Evolutionary conservation across 2,113 vertebrate genomes (phyloP).

Genomic region (Seriola rivoliana): DNA sequence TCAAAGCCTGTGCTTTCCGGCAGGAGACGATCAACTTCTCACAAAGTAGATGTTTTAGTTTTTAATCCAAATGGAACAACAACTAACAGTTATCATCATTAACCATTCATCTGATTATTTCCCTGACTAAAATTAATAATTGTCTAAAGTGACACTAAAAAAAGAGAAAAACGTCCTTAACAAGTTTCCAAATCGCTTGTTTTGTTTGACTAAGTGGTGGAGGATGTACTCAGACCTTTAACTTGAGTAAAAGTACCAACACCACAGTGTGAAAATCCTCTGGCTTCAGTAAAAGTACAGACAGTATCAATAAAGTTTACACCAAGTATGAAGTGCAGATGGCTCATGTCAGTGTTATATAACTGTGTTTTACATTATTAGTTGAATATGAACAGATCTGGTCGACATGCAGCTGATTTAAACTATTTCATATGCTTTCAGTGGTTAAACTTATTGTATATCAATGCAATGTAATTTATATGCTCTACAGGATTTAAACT

Average conservation of each 20-base stretch:
- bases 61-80: background rate
- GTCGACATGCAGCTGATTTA: too few species aligned
- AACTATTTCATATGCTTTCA: too few species aligned
- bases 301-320: background rate
- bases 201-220: too few species aligned
- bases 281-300: background rate
- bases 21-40: constrained; percentile 9
- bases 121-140: background rate
- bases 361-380: too few species aligned
- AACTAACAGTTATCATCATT: background rate
- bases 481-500: background rate
- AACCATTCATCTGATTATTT: background rate
- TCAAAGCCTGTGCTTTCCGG: constrained; percentile 18
- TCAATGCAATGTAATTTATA: too few species aligned
- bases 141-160: background rate
- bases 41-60: background rate
- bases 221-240: background rate
- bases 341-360: too few species aligned
- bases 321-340: background rate
- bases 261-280: background rate
- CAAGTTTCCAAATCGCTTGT: too few species aligned
- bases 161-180: too few species aligned
- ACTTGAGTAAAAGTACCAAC: background rate
- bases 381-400: too few species aligned
- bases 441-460: too few species aligned